phyloP scores from a whole-genome alignment of 1,140 invertebrate species.

The Lepidotrigona ventralis region DNA sequence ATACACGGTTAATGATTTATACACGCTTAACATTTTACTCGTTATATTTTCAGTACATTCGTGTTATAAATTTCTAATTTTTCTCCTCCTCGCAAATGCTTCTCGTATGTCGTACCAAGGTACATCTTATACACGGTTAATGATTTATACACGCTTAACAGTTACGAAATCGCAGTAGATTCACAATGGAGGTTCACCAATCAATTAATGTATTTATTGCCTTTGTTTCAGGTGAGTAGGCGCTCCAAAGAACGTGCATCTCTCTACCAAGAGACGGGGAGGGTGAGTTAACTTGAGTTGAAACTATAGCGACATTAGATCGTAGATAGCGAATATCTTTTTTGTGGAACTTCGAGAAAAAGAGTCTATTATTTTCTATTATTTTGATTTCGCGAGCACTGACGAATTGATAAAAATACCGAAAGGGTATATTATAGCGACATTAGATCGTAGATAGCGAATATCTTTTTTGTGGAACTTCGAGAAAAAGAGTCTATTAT shows the following conservation, averaged over 20 bases:
- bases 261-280: conserved; percentile 66
- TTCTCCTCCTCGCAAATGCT: background rate
- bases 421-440: conserved; percentile 23
- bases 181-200: background rate
- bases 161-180: background rate
- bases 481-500: background rate
- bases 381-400: no score
- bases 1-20: background rate
- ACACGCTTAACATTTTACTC: background rate
- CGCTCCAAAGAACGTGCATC: conserved; percentile 70
- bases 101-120: background rate
- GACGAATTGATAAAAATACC: no score
- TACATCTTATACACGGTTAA: background rate
- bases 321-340: background rate
- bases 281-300: conserved; percentile 71
- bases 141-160: background rate
- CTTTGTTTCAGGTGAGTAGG: conserved; percentile 75
- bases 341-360: background rate
- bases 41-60: background rate
- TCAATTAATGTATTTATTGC: conserved; percentile 33
- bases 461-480: background rate
- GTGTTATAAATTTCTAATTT: no score
- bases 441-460: conserved; percentile 14
- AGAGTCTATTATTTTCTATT: background rate
- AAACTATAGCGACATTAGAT: conserved; percentile 35